These are phyloP conservation scores for Eupithecia subfuscata DNA, from an alignment of 2,888 invertebrate genomes.

Conservation along the genomic window DNA sequence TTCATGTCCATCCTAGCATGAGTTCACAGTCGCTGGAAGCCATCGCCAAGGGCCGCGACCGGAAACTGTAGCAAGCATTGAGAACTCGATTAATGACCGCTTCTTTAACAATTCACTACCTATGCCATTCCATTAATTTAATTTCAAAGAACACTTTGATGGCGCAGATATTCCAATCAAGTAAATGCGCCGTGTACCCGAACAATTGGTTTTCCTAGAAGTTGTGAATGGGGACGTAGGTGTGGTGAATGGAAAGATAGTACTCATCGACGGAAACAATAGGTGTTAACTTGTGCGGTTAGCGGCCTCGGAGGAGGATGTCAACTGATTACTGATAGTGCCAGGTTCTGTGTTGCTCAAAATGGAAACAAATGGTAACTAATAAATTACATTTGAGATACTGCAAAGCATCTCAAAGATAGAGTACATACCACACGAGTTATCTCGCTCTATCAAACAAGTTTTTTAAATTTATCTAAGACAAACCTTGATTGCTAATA, in stretches of 20 bases:
- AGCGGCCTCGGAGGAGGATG: constrained; percentile 62
- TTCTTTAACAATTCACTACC: constrained; percentile 17
- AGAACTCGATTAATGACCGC: constrained; percentile 19
- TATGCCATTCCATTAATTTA: constrained; percentile 29
- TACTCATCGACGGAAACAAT: constrained; percentile 68
- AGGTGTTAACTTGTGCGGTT: constrained; percentile 66
- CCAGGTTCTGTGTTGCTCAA: constrained; percentile 39
- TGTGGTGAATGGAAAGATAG: constrained; percentile 61
- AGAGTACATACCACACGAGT: not conserved
- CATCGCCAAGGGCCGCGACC: constrained; percentile 9
- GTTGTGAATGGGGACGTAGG: constrained; percentile 56
- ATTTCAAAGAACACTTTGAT: constrained; percentile 49
- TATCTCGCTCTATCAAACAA: not conserved
- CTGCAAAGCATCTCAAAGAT: not conserved
- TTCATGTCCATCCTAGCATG: constrained; percentile 55
- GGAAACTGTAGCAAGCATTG: constrained; percentile 16
- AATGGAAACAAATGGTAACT: constrained; percentile 30
- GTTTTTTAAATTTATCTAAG: not conserved
- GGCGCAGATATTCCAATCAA: constrained; percentile 53
- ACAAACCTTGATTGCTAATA: not conserved
- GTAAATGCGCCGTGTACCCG: constrained; percentile 65
- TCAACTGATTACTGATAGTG: constrained; percentile 61
- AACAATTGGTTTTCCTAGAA: constrained; percentile 73
- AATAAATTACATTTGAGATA: not conserved
- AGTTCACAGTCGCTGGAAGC: constrained; percentile 23